Evolutionary conservation across 2,113 vertebrate species (phyloP), one percentile per base, ranked within the genome.

Genomic region (Aspidoscelis tigris): DNA sequence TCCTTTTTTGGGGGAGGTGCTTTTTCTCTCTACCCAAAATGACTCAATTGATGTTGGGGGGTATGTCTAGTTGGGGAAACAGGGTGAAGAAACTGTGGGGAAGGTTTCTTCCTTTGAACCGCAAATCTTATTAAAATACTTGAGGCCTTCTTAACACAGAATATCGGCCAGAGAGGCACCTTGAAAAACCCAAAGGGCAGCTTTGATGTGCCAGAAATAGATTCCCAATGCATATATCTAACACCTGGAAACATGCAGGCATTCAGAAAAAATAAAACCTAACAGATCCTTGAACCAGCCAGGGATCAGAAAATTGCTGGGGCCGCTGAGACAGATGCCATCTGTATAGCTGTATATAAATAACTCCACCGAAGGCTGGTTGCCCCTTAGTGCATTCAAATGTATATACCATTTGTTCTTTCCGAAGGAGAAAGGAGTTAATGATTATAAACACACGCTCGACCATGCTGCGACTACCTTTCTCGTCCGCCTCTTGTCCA

Each of bases 361-460:
- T 79, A 84, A 84, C 69, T 64, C 43, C 20, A 7, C 20, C 1
- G 4, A 72, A 39, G 69, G 44, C 61, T 76, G 64, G 61, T 39
- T 71, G 64, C 47, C 69, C 83, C 76, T 24, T 9, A 22, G 68
- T 9, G 53, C 76, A 1, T 79, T 24, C 64, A 44, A 79, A 84
- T 72, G 69, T 50, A 79, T 79, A 79, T 84, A 50, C 69, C 83
- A 79, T 72, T 73, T 65, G 41, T 79, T n/a, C 55, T 78, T 79
- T 47, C 66, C 26, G 79, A 33, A 79, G 76, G 83, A 76, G 76
- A 73, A 73, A 73, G 55, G 55, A 33, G 55, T 65, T 47, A 84
- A 79, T 53, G 55, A 79, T 84, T 79, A 79, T 73, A 79, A 84
- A 73, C 76, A 65, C 69, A 65, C 83, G 5, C 4, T 7, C 83